Evolutionary conservation across 2,113 vertebrate genomes (phyloP).

Genomic region (Corapipo altera): DNA sequence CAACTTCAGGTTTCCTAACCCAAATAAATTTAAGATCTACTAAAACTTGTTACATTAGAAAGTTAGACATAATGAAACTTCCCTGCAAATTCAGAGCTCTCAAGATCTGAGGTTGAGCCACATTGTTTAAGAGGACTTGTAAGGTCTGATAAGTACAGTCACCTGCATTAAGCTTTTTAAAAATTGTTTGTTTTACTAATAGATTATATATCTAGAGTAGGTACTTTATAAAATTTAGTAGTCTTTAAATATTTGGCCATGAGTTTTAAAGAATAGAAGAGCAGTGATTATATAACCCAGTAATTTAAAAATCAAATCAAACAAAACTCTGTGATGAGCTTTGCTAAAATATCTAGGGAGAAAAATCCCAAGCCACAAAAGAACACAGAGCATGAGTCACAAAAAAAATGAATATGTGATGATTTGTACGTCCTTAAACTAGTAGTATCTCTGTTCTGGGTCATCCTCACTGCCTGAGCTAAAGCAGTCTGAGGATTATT

Average conservation of each 20-base stretch:
- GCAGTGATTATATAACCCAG: not conserved
- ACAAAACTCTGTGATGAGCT: not conserved
- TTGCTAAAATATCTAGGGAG: not conserved
- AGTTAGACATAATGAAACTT: not conserved
- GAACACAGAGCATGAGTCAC: not conserved
- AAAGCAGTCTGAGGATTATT: not conserved
- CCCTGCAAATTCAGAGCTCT: not conserved
- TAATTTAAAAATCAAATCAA: not conserved
- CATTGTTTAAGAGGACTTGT: not conserved
- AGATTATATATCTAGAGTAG: not conserved
- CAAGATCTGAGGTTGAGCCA: not conserved
- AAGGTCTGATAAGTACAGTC: not conserved
- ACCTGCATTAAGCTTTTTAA: not conserved
- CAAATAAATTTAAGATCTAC: not conserved
- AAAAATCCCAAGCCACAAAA: not conserved
- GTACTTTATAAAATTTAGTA: not conserved
- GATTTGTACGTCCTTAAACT: not conserved
- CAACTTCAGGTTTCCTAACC: not conserved
- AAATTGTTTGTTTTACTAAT: not conserved
- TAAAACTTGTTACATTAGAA: not conserved
- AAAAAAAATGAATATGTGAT: accelerated
- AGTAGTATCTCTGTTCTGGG: not conserved
- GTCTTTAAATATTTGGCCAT: not conserved
- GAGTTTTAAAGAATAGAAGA: not conserved
- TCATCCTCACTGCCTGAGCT: accelerated